A percentile compares a stretch with the other conserved stretches of the same genome.
phyloP scores from a whole-genome alignment of 2,113 vertebrate species.

The Marmota monax region DNA sequence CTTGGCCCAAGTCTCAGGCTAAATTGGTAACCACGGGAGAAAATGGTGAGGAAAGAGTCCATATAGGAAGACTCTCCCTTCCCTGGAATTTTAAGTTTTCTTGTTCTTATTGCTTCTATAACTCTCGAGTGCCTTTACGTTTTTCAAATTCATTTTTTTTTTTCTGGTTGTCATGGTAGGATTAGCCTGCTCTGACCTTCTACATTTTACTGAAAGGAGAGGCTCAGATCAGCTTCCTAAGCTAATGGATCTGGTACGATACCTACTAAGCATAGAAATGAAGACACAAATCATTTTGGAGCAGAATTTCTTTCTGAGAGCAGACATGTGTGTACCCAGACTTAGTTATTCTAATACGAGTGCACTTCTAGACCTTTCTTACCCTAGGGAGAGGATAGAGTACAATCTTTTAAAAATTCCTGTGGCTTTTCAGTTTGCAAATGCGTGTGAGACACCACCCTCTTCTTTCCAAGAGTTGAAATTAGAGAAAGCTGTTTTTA shows the following conservation, averaged over 20 bases:
- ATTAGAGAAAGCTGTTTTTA: slow-evolving; percentile 48
- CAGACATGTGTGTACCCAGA: not conserved
- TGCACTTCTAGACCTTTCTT: not conserved
- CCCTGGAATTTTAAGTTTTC: not conserved
- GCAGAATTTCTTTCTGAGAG: not conserved
- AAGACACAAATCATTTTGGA: not conserved
- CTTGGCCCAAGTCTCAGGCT: not conserved
- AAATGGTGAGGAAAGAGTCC: not conserved
- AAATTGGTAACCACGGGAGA: not conserved
- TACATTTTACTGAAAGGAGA: not conserved
- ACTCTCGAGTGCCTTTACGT: not conserved
- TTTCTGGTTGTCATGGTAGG: not conserved
- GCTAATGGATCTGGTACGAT: not conserved
- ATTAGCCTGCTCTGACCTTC: not conserved
- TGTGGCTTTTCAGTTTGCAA: slow-evolving; percentile 47
- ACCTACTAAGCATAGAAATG: not conserved
- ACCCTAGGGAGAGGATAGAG: not conserved
- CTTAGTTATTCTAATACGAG: not conserved
- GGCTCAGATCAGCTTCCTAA: not conserved
- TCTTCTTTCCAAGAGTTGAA: not conserved
- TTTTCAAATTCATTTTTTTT: not conserved
- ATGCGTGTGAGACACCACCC: not conserved
- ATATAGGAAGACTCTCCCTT: not conserved
- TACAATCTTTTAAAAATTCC: not conserved
- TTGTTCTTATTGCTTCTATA: not conserved